phyloP scores from a whole-genome alignment of 2,888 invertebrate species.

The Pocota personata region DNA sequence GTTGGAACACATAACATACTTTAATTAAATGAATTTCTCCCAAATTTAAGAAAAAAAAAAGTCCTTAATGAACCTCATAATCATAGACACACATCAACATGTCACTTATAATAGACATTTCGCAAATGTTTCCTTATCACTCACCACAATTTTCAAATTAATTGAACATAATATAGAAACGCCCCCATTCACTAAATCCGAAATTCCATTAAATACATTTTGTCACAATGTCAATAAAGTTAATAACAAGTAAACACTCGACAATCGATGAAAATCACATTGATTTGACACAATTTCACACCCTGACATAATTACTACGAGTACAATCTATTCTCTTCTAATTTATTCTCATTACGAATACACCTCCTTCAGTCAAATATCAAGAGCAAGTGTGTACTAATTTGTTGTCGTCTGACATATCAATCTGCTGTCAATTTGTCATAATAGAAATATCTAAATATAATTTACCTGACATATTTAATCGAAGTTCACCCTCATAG shows the following conservation, averaged over 20 bases:
- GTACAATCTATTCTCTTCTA: not conserved
- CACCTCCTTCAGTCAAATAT: conserved; percentile 17
- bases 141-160: not conserved
- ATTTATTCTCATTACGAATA: conserved; percentile 23
- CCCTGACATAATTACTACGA: not conserved
- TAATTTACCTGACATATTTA: conserved; percentile 90
- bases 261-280: conserved; percentile 25
- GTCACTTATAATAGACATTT: not conserved
- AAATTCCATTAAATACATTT: conserved; percentile 6
- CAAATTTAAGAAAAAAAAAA: too few species aligned
- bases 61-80: too few species aligned
- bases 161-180: not conserved
- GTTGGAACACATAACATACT: too few species aligned
- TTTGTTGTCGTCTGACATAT: conserved; percentile 31
- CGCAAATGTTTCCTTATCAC: not conserved
- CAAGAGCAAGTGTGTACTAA: conserved; percentile 6
- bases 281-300: conserved; percentile 15
- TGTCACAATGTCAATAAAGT: conserved; percentile 38
- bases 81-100: too few species aligned
- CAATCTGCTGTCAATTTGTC: conserved; percentile 38
- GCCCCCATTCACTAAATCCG: not conserved
- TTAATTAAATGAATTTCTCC: too few species aligned
- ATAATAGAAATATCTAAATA: conserved; percentile 8
- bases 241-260: conserved; percentile 10
- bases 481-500: conserved; percentile 89